phyloP scores from a whole-genome alignment of 2,113 vertebrate genomes.

The Lepus europaeus region DNA sequence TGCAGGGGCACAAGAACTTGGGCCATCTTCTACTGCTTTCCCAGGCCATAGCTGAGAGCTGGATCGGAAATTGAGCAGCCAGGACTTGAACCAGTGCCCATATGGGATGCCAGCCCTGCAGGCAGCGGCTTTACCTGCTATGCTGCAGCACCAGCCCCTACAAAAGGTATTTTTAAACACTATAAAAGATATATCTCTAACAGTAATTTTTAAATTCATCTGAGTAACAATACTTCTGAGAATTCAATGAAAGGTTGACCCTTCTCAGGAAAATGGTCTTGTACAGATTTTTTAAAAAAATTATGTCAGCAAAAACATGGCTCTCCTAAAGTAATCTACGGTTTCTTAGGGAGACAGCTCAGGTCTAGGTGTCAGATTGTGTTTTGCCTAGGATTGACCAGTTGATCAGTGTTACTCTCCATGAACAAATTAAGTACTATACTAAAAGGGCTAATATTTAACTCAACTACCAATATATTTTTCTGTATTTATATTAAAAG shows the following conservation, averaged over 20 bases:
- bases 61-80: too few species aligned
- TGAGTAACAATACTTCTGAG: not conserved
- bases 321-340: not conserved
- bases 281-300: not conserved
- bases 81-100: too few species aligned
- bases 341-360: not conserved
- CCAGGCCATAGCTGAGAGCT: too few species aligned
- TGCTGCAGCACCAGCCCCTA: too few species aligned
- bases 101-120: too few species aligned
- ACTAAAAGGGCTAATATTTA: not conserved
- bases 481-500: not conserved
- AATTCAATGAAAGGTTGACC: not conserved
- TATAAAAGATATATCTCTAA: not conserved
- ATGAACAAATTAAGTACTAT: not conserved
- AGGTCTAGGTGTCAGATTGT: not conserved
- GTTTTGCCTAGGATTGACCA: not conserved
- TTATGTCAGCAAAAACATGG: not conserved
- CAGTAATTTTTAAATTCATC: not conserved
- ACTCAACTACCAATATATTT: not conserved
- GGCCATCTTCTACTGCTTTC: too few species aligned
- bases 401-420: not conserved
- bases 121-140: too few species aligned
- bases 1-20: too few species aligned
- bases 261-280: not conserved
- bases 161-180: not conserved